These are phyloP conservation scores for Mactromeris polynyma DNA, from an alignment of 2,888 invertebrate genomes.

Conservation along the genomic window DNA sequence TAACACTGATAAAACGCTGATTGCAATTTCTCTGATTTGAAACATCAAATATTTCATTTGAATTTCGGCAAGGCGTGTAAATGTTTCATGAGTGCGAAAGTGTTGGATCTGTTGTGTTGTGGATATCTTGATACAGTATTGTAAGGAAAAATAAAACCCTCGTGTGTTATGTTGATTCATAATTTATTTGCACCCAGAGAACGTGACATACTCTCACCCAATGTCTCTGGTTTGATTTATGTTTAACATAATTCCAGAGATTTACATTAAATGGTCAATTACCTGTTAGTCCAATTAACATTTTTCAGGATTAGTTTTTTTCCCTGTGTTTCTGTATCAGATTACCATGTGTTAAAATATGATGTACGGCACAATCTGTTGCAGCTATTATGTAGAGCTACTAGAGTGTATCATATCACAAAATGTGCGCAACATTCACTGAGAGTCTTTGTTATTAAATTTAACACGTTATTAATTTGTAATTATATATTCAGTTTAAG, in stretches of 20 bases:
- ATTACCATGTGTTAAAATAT: slow-evolving; percentile 29
- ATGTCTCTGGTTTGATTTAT: slow-evolving; percentile 31
- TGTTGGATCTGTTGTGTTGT: background rate
- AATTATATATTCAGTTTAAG: no score
- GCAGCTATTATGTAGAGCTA: background rate
- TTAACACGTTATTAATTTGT: no score
- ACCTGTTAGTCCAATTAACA: slow-evolving; percentile 54
- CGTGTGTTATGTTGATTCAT: no score
- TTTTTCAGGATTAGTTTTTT: slow-evolving; percentile 55
- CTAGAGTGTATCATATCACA: no score
- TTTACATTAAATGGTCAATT: slow-evolving; percentile 53
- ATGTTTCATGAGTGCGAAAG: background rate
- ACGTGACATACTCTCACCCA: slow-evolving; percentile 29
- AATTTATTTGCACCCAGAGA: slow-evolving; percentile 13
- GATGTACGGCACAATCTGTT: background rate
- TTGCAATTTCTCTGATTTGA: slow-evolving; percentile 4
- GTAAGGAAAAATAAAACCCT: background rate
- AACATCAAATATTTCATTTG: slow-evolving; percentile 1
- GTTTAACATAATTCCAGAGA: slow-evolving; percentile 34
- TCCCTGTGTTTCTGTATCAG: slow-evolving; percentile 37
- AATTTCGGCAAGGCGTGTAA: background rate
- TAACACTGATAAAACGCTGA: slow-evolving; percentile 13
- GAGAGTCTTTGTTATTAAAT: no score
- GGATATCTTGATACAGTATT: background rate
- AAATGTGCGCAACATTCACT: no score